Base-by-base conservation (phyloP, 2,797 vertebrate genomes). In the Enteromius anoplus region DNA sequence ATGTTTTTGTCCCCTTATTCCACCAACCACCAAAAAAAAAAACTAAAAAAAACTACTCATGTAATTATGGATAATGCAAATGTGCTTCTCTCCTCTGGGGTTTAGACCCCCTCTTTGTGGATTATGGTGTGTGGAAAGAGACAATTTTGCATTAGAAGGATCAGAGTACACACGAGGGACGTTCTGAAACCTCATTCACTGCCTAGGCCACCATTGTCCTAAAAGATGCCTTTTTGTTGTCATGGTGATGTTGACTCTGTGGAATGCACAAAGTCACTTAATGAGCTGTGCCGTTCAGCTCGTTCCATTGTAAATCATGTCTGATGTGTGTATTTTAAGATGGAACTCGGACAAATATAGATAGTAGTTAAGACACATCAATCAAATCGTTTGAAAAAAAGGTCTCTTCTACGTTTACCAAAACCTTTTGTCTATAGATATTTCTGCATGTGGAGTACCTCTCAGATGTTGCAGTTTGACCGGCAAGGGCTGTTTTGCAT, bases 191-290 rank as follows among this genome's bases (percentile, higher is more conserved):
- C 69, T 60, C 37, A 49, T 79, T 82, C 62, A 75, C 80, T 75
- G 75, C 76, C 23, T 79, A 51, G 62, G 9, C 42, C 75, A 71
- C 77, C 29, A 77, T 85, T 80, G 77, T 80, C 32, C 75, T 55
- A 66, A 68, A 79, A 84, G 75, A 80, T 76, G 80, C 55, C 47
- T 87, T 80, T 78, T 40, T 76, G 82, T 80, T 85, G 86, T 80
- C 86, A 85, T 87, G 84, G 80, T 55, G 76, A 82, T 66, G 69
- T 47, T 69, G 42, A 53, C 69, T 32, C 21, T 47, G 32, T 66
- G 83, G 70, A 85, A 76, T 69, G 69, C 58, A 71, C 70, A 51
- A 72, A 84, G 82, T 83, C 83, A 80, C 69, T 83, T 83, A 85
- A 80, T 75, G 53, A 82, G 76, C 80, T 69, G 37, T 10, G 40